phyloP scores from a whole-genome alignment of 2,113 vertebrate genomes.

The Verasper variegatus region DNA sequence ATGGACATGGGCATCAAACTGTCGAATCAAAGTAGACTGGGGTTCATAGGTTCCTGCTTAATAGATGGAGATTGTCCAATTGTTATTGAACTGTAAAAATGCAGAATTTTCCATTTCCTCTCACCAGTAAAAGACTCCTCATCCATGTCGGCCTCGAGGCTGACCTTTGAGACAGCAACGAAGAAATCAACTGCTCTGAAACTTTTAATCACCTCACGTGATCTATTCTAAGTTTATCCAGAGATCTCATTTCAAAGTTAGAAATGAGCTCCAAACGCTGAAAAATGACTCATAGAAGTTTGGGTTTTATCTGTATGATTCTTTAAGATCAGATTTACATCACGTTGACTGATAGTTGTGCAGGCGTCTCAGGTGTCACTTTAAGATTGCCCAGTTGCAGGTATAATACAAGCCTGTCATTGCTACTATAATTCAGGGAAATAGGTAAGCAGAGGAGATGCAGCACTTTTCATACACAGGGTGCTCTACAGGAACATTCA shows the following conservation, averaged over 20 bases:
- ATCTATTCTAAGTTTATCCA: background rate
- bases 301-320: background rate
- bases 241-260: background rate
- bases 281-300: background rate
- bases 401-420: background rate
- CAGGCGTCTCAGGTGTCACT: background rate
- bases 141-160: background rate
- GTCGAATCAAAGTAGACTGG: background rate
- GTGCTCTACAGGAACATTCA: background rate
- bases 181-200: background rate
- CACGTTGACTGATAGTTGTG: background rate
- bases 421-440: background rate
- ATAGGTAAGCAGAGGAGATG: background rate
- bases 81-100: background rate
- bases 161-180: background rate
- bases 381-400: no score
- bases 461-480: no score
- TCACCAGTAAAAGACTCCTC: background rate
- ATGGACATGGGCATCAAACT: background rate
- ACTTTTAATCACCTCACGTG: background rate
- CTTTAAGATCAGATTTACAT: background rate
- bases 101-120: background rate
- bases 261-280: background rate
- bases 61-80: background rate
- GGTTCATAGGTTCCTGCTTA: background rate